A percentile compares a stretch with the other conserved stretches of the same genome.
Evolutionary conservation across 92 coral and sea anemone genomes (phyloP).

Genomic region (Zoanthus sansibaricus): DNA sequence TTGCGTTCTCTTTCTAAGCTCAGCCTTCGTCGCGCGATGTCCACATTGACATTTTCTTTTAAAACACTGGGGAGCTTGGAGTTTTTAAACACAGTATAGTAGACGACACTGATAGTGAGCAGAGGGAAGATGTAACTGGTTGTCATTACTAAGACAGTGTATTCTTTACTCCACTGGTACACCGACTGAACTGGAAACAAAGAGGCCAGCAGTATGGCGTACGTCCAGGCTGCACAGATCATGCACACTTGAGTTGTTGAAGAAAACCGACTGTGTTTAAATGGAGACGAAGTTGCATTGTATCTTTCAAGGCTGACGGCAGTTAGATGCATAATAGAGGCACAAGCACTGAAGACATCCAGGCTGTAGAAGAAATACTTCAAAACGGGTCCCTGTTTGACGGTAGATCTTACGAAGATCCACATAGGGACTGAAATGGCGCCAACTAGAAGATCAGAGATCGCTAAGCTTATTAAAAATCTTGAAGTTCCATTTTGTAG

Average conservation of each 20-base stretch:
- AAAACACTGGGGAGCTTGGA: slow-evolving; percentile 58
- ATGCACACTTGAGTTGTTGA: slow-evolving; percentile 41
- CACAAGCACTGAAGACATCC: slow-evolving; percentile 78
- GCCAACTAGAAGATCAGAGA: slow-evolving; percentile 77
- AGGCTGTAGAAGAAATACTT: slow-evolving; percentile 51
- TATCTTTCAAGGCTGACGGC: slow-evolving; percentile 74
- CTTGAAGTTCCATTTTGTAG: slow-evolving; percentile 70
- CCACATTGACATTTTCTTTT: slow-evolving; percentile 38
- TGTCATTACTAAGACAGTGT: slow-evolving; percentile 55
- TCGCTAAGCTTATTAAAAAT: slow-evolving; percentile 73
- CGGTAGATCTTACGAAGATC: slow-evolving; percentile 56
- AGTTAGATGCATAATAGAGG: slow-evolving; percentile 78
- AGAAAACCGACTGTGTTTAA: slow-evolving; percentile 51
- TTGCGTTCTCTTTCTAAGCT: slow-evolving; percentile 63
- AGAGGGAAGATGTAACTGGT: slow-evolving; percentile 68
- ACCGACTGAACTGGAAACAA: slow-evolving; percentile 43
- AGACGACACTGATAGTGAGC: slow-evolving; percentile 49
- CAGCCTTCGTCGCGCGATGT: slow-evolving; percentile 12
- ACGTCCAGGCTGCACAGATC: slow-evolving; percentile 62
- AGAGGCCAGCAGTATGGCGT: slow-evolving; percentile 57
- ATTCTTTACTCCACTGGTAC: slow-evolving; percentile 2
- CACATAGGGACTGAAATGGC: slow-evolving; percentile 74
- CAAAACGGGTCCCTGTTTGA: slow-evolving; percentile 29
- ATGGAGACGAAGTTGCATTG: slow-evolving; percentile 70
- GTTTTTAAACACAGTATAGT: slow-evolving; percentile 63